Evolutionary conservation across 2,888 invertebrate species (phyloP).

Genomic region (Hydrotaea cyrtoneurina): DNA sequence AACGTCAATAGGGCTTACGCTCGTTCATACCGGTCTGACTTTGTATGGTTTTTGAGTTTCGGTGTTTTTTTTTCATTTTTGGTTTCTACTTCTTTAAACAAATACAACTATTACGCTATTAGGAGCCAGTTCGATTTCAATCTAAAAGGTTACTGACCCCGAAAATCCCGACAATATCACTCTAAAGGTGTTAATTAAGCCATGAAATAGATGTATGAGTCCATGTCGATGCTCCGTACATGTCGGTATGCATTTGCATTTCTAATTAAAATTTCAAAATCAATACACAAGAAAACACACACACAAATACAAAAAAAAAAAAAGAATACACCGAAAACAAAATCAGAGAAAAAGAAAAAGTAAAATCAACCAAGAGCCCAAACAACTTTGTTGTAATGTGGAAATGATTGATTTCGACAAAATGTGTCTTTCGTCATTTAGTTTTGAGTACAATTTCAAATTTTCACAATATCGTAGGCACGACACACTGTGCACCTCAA

Average conservation of each 20-base stretch:
- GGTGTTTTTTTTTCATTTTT: neutral
- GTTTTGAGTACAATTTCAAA: neutral
- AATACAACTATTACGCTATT: neutral
- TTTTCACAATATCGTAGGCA: neutral
- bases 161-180: neutral
- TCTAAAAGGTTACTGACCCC: neutral
- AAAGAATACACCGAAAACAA: too few relatives aligned
- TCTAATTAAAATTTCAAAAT: slow-evolving; percentile 9
- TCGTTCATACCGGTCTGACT: neutral
- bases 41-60: neutral
- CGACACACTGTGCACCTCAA: neutral
- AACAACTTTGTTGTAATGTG: neutral
- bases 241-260: neutral
- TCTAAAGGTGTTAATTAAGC: slow-evolving; percentile 3
- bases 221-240: neutral
- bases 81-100: neutral
- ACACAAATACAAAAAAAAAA: too few relatives aligned
- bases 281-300: neutral
- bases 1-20: too few relatives aligned
- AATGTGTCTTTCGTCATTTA: neutral
- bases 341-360: neutral
- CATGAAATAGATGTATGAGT: neutral
- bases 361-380: neutral
- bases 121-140: slow-evolving; percentile 3
- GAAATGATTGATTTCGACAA: neutral